A percentile compares a stretch with the other conserved stretches of the same genome.
Conservation (phyloP, 2,888 invertebrate species). For the Nomada fucata region DNA sequence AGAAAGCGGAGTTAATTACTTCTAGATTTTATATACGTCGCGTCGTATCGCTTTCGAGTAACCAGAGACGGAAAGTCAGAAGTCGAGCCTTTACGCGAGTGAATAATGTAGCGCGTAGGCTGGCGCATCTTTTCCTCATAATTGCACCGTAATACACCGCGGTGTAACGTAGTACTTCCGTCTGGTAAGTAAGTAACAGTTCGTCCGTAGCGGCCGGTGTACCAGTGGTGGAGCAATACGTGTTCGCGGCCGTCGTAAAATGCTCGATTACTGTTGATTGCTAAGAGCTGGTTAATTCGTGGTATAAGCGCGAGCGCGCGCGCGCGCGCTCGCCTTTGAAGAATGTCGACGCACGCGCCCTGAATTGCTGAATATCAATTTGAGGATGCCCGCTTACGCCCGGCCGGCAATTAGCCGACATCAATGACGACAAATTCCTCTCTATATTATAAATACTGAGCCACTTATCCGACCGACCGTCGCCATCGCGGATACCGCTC, state of each 20-base stretch:
- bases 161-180: slow-evolving; percentile 41
- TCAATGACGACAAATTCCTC: slow-evolving; percentile 25
- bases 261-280: slow-evolving; percentile 48
- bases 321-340: slow-evolving; percentile 15
- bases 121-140: slow-evolving; percentile 35
- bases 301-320: slow-evolving; percentile 1
- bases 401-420: slow-evolving; percentile 18
- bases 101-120: slow-evolving; percentile 46
- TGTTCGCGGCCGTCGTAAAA: slow-evolving; percentile 26
- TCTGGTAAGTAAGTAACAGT: slow-evolving; percentile 26
- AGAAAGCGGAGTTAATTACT: slow-evolving; percentile 51
- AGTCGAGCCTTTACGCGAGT: slow-evolving; percentile 32
- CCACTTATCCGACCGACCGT: background rate
- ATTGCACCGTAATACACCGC: slow-evolving; percentile 38
- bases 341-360: slow-evolving; percentile 28
- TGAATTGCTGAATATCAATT: slow-evolving; percentile 45
- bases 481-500: background rate
- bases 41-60: slow-evolving; percentile 33
- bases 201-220: slow-evolving; percentile 16
- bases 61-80: slow-evolving; percentile 43
- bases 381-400: background rate
- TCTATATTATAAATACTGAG: slow-evolving; percentile 5
- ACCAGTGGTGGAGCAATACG: slow-evolving; percentile 5
- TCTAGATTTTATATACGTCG: slow-evolving; percentile 19
- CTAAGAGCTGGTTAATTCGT: slow-evolving; percentile 18